Conservation (phyloP, 2,888 invertebrate genomes). For the Drosophila nigricruria region DNA sequence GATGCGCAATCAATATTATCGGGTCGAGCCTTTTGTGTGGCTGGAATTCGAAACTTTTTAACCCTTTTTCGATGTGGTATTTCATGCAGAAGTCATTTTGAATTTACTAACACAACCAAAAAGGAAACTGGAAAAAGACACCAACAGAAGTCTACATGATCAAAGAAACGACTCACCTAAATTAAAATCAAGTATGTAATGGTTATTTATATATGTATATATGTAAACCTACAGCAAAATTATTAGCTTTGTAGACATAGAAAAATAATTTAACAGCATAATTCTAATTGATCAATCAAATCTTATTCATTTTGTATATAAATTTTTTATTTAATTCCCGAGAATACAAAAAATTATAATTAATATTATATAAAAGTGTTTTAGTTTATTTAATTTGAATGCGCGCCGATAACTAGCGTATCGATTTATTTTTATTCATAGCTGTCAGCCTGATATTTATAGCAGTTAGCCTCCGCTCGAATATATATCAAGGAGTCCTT, state of each 20-base stretch:
- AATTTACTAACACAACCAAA: slow-evolving; percentile 20
- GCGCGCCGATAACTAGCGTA: neutral
- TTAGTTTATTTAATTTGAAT: neutral
- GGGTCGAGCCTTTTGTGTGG: slow-evolving; percentile 20
- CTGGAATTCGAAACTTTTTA: slow-evolving; percentile 59
- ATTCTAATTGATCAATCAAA: neutral
- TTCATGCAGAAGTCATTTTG: slow-evolving; percentile 51
- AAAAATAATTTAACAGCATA: neutral
- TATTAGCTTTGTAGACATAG: too few relatives aligned
- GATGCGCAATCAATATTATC: slow-evolving; percentile 37
- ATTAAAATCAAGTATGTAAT: neutral
- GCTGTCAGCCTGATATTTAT: neutral
- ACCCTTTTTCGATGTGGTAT: slow-evolving; percentile 66
- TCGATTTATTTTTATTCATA: neutral
- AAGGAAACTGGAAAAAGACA: neutral
- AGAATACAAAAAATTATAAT: too few relatives aligned
- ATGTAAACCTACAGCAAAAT: neutral
- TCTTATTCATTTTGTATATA: neutral
- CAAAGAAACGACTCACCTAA: neutral
- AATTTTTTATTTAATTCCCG: neutral
- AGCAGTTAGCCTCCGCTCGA: neutral
- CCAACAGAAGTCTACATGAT: neutral
- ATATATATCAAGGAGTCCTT: neutral
- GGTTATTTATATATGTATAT: neutral
- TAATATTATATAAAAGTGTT: too few relatives aligned